Evolutionary conservation across 2,797 vertebrate species (phyloP).

Genomic region (Oreochromis mossambicus): DNA sequence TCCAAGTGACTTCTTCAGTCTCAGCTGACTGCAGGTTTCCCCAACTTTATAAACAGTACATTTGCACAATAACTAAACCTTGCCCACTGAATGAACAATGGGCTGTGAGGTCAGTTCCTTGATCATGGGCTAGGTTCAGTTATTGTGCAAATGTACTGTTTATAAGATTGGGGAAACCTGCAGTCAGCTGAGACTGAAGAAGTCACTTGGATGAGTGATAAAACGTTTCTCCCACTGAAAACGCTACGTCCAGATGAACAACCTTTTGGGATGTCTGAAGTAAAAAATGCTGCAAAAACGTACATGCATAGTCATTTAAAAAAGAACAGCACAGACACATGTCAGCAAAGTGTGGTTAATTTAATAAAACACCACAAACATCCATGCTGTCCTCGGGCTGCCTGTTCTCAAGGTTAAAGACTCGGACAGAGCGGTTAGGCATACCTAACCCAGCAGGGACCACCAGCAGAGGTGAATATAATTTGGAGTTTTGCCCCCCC

Average conservation of each 20-base stretch:
- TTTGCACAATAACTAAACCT: not conserved
- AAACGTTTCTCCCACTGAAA: fast-evolving
- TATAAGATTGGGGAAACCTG: too few species aligned
- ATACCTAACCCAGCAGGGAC: not conserved
- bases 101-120: not conserved
- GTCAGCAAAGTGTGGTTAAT: not conserved
- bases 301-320: not conserved
- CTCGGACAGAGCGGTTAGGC: not conserved
- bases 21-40: not conserved
- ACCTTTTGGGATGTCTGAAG: not conserved
- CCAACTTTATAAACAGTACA: not conserved
- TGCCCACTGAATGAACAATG: not conserved
- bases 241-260: not conserved
- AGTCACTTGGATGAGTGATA: not conserved
- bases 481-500: not conserved
- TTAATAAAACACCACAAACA: not conserved
- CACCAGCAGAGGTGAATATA: not conserved
- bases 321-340: not conserved
- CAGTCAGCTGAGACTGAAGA: too few species aligned
- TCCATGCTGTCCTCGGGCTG: not conserved
- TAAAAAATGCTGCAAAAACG: not conserved
- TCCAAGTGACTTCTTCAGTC: not conserved
- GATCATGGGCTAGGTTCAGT: not conserved
- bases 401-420: not conserved
- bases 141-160: not conserved